phyloP scores from a whole-genome alignment of 2,113 vertebrate genomes.

The Xiphophorus couchianus region DNA sequence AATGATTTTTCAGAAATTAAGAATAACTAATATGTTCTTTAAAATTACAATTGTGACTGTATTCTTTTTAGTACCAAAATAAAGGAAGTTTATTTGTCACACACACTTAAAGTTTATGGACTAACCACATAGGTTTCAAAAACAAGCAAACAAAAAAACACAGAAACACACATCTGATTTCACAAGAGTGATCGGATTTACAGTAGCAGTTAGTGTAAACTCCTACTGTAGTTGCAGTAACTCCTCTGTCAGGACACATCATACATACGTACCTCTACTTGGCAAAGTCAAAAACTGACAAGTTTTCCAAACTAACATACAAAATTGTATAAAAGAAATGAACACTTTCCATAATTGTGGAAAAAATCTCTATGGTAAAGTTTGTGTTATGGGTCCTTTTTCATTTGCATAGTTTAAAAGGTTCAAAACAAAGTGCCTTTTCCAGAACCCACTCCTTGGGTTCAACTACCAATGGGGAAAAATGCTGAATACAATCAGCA shows the following conservation, averaged over 20 bases:
- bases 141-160: no score
- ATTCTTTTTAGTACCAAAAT: not conserved
- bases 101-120: no score
- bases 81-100: no score
- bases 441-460: not conserved
- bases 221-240: no score
- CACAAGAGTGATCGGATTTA: no score
- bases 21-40: no score
- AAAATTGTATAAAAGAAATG: conserved; percentile 31
- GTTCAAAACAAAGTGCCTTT: not conserved
- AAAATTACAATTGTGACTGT: not conserved
- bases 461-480: not conserved
- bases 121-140: no score
- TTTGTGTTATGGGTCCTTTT: conserved; percentile 6
- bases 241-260: no score
- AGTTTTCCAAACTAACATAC: conserved; percentile 47
- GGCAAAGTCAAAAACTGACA: not conserved
- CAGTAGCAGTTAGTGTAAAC: no score
- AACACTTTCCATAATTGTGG: not conserved
- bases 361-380: conserved; percentile 22
- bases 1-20: not conserved
- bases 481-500: not conserved
- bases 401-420: not conserved
- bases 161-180: no score
- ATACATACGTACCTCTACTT: no score